A percentile compares a stretch with the other conserved stretches of the same genome.
Evolutionary conservation across 2,888 invertebrate species (phyloP).

Genomic region (Apodemia zela): DNA sequence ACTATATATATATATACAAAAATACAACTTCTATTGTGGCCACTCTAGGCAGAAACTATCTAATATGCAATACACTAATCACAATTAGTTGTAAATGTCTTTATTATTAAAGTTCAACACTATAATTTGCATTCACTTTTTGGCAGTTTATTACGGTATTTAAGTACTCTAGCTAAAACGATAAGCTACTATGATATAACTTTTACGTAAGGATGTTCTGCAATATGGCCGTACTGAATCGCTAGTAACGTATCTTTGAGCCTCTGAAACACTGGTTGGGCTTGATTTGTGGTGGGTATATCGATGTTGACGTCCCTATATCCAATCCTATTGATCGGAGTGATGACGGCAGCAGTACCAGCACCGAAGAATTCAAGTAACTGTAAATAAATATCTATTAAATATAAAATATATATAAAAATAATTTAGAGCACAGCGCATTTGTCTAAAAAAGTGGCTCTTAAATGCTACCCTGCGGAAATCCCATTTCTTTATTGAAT

Average conservation of each 20-base stretch:
- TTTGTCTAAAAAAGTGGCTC: too few species aligned
- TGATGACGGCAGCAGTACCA: constrained; percentile 98
- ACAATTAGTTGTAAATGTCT: not conserved
- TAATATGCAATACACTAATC: not conserved
- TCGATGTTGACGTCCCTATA: constrained; percentile 85
- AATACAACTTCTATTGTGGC: too few species aligned
- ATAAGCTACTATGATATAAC: constrained; percentile 55
- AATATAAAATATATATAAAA: too few species aligned
- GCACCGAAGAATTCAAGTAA: constrained; percentile 97
- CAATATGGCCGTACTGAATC: constrained; percentile 93
- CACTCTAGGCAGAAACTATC: not conserved
- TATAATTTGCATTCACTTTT: constrained; percentile 22
- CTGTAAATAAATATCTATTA: constrained; percentile 65
- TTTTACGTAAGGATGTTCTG: constrained; percentile 88
- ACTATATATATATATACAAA: not conserved
- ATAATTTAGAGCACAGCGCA: too few species aligned
- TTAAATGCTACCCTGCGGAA: too few species aligned
- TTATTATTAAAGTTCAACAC: constrained; percentile 19
- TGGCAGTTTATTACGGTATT: not conserved
- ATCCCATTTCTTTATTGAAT: too few species aligned
- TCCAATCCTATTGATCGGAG: constrained; percentile 92
- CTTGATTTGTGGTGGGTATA: constrained; percentile 87
- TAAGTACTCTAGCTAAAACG: not conserved
- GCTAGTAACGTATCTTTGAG: constrained; percentile 88
- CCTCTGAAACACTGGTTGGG: constrained; percentile 85